Evolutionary conservation across 2,113 vertebrate genomes (phyloP).

Genomic region (Forbesichthys agassizii): DNA sequence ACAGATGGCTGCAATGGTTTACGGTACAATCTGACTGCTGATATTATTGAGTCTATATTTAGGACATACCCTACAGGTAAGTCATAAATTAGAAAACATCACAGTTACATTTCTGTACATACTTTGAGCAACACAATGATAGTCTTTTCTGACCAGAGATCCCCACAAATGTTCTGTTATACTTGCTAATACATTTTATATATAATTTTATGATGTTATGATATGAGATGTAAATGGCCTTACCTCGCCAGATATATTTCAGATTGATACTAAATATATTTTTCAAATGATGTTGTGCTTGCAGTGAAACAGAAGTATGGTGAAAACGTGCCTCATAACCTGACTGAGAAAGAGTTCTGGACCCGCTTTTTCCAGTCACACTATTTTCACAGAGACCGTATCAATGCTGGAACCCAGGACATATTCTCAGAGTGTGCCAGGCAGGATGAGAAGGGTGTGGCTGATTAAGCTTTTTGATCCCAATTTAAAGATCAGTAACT

Average conservation of each 20-base stretch:
- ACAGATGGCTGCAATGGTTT: slow-evolving; percentile 97
- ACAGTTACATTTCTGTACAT: too few relatives aligned
- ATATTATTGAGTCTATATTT: slow-evolving; percentile 98
- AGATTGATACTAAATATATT: not conserved
- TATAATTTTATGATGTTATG: too few relatives aligned
- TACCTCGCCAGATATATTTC: too few relatives aligned
- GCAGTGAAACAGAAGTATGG: slow-evolving; percentile 97
- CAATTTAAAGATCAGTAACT: not conserved
- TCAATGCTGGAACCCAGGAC: slow-evolving; percentile 93
- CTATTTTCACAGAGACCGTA: slow-evolving; percentile 97
- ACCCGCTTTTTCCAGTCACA: slow-evolving; percentile 98
- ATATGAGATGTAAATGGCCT: too few relatives aligned
- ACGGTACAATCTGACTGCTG: slow-evolving; percentile 95
- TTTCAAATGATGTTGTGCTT: slow-evolving; percentile 39
- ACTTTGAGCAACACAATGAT: too few relatives aligned
- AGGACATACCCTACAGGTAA: slow-evolving; percentile 97
- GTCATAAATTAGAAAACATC: too few relatives aligned
- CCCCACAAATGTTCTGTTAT: too few relatives aligned
- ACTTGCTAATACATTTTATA: too few relatives aligned
- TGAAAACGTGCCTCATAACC: slow-evolving; percentile 95
- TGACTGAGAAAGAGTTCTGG: slow-evolving; percentile 98
- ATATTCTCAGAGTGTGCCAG: slow-evolving; percentile 98
- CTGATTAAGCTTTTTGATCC: not conserved
- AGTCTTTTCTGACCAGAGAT: too few relatives aligned
- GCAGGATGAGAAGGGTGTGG: slow-evolving; percentile 93